Base-by-base conservation (phyloP, 2,888 invertebrate genomes). In the Nomada fucata region DNA sequence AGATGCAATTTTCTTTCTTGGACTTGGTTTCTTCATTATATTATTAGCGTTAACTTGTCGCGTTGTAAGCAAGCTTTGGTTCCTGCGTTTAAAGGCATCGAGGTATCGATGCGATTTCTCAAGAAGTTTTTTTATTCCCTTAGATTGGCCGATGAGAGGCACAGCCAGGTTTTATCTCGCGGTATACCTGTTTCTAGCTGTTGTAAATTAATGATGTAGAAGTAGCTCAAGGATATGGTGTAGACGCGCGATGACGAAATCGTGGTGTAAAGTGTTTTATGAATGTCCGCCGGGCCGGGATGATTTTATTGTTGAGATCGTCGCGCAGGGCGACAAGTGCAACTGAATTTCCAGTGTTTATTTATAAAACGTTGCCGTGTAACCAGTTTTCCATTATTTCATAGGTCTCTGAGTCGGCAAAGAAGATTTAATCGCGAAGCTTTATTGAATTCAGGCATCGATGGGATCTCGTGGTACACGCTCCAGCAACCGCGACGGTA, bases 151-250 rank as follows among this genome's bases (percentile, higher is more conserved):
- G 50, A 52, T 60, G 36, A n/a, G 53, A 73, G 65, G 64, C 26
- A 67, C 44, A 0, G 47, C 36, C 26, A 36, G 36, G 18, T 67
- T 73, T 57, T 20, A 57, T 67, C 67, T 47, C 67, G 57, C 44
- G 36, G 47, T 67, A 73, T 67, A 73, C 73, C 73, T 73, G 73
- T 73, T 73, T 73, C 73, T 67, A 73, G 50, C 57, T 67, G 73
- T 73, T 73, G 73, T 73, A 73, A 73, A 73, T 73, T 73, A 73
- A 73, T 67, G 67, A 59, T 36, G 57, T 73, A 59, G 67, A 73
- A 73, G 73, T 73, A 36, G 73, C 73, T 73, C 73, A 73, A 73
- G 73, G 73, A 65, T 73, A 73, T 59, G 73, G 67, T 73, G 73
- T 73, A 67, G 50, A 67, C 47, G 73, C 3, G 7, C 57, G 65